A percentile compares a stretch with the other conserved stretches of the same genome.
Evolutionary conservation across 2,113 vertebrate genomes (phyloP).

Genomic region (Cisticola juncidis): DNA sequence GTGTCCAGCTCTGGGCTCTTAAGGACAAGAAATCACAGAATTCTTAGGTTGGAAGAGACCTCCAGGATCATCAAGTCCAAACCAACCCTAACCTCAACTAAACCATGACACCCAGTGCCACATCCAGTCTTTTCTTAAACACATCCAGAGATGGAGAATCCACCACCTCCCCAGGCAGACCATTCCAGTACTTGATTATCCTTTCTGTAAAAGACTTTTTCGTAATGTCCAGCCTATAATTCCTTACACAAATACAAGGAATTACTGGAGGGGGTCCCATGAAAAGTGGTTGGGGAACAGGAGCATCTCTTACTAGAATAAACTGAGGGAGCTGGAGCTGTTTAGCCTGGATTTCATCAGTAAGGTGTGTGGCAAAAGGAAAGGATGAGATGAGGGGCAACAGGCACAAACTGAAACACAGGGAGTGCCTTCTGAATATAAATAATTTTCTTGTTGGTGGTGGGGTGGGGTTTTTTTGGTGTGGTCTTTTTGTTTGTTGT

Average conservation of each 20-base stretch:
- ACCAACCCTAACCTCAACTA: no score
- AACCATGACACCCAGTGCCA: no score
- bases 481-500: no score
- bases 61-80: no score
- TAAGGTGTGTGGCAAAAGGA: fast-evolving
- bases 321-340: neutral
- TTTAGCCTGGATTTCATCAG: neutral
- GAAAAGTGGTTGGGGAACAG: neutral
- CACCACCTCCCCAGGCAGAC: no score
- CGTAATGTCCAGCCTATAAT: no score
- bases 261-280: neutral
- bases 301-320: neutral
- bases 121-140: no score
- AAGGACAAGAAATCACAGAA: neutral
- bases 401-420: neutral
- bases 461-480: no score
- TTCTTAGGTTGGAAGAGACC: no score
- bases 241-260: neutral
- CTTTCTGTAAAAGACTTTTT: no score
- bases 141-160: no score
- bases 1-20: neutral
- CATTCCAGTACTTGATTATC: no score
- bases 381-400: fast-evolving
- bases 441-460: neutral
- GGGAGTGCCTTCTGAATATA: neutral